Base-by-base conservation (phyloP, 1,140 invertebrate genomes). In the Gonatopus flavifemur region DNA sequence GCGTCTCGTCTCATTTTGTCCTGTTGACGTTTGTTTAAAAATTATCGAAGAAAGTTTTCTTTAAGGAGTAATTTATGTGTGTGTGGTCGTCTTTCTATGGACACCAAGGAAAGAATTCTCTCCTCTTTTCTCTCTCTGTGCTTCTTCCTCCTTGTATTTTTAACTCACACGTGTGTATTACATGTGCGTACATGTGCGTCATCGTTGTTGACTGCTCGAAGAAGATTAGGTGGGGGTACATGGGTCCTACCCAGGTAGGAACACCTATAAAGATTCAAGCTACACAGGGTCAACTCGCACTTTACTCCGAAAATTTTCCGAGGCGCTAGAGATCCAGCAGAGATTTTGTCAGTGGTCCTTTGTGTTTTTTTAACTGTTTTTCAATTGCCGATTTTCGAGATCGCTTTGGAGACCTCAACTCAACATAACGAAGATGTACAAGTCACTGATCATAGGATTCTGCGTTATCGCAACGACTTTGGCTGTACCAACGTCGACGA, bases 201-300 rank as follows among this genome's bases (percentile, higher is more conserved):
- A 46, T 53, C 32, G 28, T 32, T 21, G 16, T 31, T 5, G 10
- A 18, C 24, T n/a, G 20, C 18, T 3, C 16, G 12, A n/a, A 21
- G 36, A 33, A 51, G 35, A 18, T 12, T 35, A 42, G 49, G 58
- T 60, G 57, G 58, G 49, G 55, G 58, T 37, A 53, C 41, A 52
- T 39, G 66, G 64, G 56, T 60, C 57, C 49, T 37, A 37, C 56
- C 48, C n/a, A 33, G 38, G 44, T 44, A n/a, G n/a, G 46, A 56
- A 66, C 62, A 64, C 53, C 64, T 78, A 78, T 78, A 78, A 78
- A 78, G 72, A 72, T 76, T 66, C 53, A 72, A 62, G 69, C 64
- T 57, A 50, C 59, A 56, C 57, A 72, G 69, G 75, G 62, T 67
- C 69, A 72, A 49, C 55, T 65, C 71, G 73, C 69, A 78, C 57